A percentile compares a stretch with the other conserved stretches of the same genome.
Conservation (phyloP, 1,140 invertebrate species). For the Chlorops oryzae region DNA sequence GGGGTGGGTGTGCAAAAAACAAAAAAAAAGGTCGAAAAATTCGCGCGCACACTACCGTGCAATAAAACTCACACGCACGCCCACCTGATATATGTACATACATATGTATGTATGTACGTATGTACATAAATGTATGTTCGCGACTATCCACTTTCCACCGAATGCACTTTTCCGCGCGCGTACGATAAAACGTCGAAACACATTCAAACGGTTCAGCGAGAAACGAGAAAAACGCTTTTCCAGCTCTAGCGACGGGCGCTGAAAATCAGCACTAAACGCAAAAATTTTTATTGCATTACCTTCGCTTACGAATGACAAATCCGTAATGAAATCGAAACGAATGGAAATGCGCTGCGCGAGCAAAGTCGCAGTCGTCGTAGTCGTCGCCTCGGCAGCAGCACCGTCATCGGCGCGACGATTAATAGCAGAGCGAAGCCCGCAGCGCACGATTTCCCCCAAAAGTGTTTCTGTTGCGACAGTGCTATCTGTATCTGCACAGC, state of each 20-base stretch:
- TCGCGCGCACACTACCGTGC: too few relatives aligned
- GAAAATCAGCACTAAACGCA: not conserved
- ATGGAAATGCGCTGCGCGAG: too few relatives aligned
- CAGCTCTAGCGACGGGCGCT: not conserved
- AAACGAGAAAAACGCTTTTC: not conserved
- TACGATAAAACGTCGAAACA: not conserved
- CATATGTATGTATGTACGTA: not conserved
- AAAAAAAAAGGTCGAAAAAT: too few relatives aligned
- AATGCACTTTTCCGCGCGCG: not conserved
- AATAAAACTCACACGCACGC: too few relatives aligned
- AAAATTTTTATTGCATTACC: conserved; percentile 46
- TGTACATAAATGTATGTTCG: not conserved
- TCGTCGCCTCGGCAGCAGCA: conserved; percentile 10
- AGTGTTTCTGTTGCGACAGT: not conserved
- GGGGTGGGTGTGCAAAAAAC: too few relatives aligned
- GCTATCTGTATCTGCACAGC: conserved; percentile 1
- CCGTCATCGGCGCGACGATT: conserved; percentile 19
- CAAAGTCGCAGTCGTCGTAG: not conserved
- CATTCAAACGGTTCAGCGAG: not conserved
- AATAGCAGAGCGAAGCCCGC: conserved; percentile 5
- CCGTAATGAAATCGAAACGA: conserved; percentile 46
- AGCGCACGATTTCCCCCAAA: conserved; percentile 14
- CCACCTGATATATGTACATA: not conserved
- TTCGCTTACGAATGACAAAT: conserved; percentile 48
- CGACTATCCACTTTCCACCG: not conserved